Percentiles rank a stretch among this genome's conserved stretches.
phyloP scores from a whole-genome alignment of 2,797 vertebrate species.

The Peromyscus eremicus region DNA sequence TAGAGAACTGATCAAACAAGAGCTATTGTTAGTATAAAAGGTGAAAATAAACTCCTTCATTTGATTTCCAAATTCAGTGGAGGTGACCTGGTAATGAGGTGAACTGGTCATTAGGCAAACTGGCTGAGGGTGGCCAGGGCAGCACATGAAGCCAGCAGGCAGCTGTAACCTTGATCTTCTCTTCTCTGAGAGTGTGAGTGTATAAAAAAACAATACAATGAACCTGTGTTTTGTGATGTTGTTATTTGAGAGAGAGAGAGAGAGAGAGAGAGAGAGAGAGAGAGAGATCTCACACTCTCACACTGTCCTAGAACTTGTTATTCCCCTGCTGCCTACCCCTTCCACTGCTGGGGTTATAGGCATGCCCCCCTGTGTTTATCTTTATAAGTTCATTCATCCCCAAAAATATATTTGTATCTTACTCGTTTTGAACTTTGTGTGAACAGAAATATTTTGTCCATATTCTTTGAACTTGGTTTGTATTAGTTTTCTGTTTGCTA shows the following conservation, averaged over 20 bases:
- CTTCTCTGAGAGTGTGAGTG: slow-evolving; percentile 40
- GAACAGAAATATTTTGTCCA: background rate
- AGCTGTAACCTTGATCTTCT: slow-evolving; percentile 64
- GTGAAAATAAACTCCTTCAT: slow-evolving; percentile 75
- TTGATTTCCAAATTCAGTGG: slow-evolving; percentile 79
- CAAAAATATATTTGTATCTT: background rate
- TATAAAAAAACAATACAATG: background rate
- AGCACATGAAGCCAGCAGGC: background rate
- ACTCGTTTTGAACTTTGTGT: background rate
- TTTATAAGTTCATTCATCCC: background rate
- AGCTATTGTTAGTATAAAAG: slow-evolving; percentile 64
- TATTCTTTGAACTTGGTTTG: background rate
- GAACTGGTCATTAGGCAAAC: slow-evolving; percentile 61
- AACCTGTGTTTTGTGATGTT: background rate
- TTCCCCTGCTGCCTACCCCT: background rate
- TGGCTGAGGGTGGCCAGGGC: slow-evolving; percentile 63
- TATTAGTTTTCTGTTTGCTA: background rate
- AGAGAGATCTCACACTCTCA: background rate
- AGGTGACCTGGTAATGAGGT: slow-evolving; percentile 71
- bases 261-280: too few species aligned
- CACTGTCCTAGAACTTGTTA: background rate
- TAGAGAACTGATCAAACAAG: slow-evolving; percentile 62
- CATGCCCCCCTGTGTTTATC: background rate
- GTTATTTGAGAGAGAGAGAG: background rate
- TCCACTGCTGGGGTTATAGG: background rate